A percentile compares a stretch with the other conserved stretches of the same genome.
Conservation (phyloP, 2,888 invertebrate species). For the Chrysodeixis includens region DNA sequence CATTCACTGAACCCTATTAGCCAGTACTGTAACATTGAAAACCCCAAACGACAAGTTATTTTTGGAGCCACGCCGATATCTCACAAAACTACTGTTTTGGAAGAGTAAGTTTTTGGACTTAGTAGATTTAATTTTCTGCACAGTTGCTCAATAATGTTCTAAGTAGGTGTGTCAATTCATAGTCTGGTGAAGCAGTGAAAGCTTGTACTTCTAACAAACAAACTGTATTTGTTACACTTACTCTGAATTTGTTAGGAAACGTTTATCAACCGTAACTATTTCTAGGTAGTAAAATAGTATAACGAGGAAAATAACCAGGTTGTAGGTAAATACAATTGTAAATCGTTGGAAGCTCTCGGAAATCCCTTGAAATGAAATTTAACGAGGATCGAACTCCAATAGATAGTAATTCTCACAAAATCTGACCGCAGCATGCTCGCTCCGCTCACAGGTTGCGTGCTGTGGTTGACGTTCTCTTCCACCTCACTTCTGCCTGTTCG, state of each 20-base stretch:
- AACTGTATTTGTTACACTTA: too few relatives aligned
- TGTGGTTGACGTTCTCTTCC: not conserved
- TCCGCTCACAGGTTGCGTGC: not conserved
- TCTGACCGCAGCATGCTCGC: not conserved
- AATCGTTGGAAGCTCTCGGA: not conserved
- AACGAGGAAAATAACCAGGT: too few relatives aligned
- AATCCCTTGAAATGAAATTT: not conserved
- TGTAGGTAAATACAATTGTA: too few relatives aligned
- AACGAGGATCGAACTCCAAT: not conserved
- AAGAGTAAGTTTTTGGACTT: not conserved
- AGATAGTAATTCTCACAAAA: not conserved
- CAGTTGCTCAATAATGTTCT: not conserved
- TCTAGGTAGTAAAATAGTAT: too few relatives aligned
- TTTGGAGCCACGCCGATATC: constrained; percentile 3
- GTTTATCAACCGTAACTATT: too few relatives aligned
- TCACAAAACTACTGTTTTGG: constrained; percentile 13
- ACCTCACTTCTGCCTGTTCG: not conserved
- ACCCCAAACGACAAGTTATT: constrained; percentile 13
- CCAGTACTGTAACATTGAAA: constrained; percentile 16
- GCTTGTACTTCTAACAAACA: too few relatives aligned
- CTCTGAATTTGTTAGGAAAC: too few relatives aligned
- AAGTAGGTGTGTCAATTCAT: too few relatives aligned
- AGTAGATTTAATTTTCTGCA: constrained; percentile 1
- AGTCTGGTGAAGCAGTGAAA: too few relatives aligned
- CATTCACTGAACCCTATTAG: constrained; percentile 32